Percentiles rank a stretch among this genome's conserved stretches.
These are phyloP conservation scores for Molossus molossus DNA, from an alignment of 2,797 vertebrate species.

Conservation along the genomic window DNA sequence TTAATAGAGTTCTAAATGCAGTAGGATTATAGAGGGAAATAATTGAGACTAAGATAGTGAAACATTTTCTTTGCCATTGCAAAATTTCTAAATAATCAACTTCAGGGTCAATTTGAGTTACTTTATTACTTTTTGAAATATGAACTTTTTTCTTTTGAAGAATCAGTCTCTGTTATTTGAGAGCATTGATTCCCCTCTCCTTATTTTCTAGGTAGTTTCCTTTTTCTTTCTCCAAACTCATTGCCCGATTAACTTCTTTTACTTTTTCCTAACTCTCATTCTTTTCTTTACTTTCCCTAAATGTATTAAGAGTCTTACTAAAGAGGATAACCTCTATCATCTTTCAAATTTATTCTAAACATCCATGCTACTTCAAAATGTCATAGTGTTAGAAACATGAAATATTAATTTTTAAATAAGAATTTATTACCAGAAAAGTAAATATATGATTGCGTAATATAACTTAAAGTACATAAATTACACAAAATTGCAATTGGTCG, in stretches of 20 bases:
- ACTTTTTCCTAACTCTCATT: neutral
- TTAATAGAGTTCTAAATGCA: neutral
- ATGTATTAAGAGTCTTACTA: neutral
- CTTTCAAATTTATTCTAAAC: constrained; percentile 40
- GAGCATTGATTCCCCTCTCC: neutral
- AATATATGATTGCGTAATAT: neutral
- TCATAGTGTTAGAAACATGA: neutral
- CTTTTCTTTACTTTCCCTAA: neutral
- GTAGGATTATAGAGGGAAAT: neutral
- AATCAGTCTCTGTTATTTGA: neutral
- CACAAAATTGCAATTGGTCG: neutral
- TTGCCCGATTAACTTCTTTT: neutral
- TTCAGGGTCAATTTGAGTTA: neutral
- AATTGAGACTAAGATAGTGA: neutral
- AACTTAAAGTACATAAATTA: neutral
- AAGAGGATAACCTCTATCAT: neutral
- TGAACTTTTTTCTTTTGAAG: neutral
- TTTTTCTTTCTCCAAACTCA: neutral
- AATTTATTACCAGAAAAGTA: neutral
- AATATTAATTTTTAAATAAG: neutral
- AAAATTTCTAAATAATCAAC: neutral
- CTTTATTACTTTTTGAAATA: constrained; percentile 27
- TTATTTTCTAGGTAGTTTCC: neutral
- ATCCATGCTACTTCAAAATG: neutral
- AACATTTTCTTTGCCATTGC: constrained; percentile 33